These are phyloP conservation scores for Orthosia gracilis DNA, from an alignment of 2,888 invertebrate genomes.

Conservation along the genomic window DNA sequence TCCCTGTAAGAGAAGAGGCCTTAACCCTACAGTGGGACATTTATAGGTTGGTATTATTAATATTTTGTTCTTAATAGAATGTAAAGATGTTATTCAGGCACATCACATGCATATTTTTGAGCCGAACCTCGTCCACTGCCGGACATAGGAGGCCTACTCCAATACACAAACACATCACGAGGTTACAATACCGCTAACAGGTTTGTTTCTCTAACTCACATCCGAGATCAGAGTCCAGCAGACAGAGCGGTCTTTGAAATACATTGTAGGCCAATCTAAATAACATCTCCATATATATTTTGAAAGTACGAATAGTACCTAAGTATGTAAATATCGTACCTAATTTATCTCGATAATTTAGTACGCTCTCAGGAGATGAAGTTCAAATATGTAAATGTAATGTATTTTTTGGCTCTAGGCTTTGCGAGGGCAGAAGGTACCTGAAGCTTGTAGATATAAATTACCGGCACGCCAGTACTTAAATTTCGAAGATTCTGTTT, in stretches of 20 bases:
- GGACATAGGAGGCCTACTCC: no score
- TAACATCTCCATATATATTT: background rate
- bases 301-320: background rate
- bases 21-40: no score
- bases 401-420: slow-evolving; percentile 27
- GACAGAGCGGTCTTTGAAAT: background rate
- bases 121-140: no score
- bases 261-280: background rate
- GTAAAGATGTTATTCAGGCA: no score
- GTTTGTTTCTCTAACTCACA: no score
- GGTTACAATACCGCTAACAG: no score
- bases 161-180: no score
- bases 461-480: slow-evolving; percentile 5
- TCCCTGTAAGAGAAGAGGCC: no score
- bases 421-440: slow-evolving; percentile 9
- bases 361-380: slow-evolving; percentile 22
- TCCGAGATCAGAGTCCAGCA: background rate
- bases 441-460: slow-evolving; percentile 29
- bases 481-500: background rate
- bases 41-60: no score
- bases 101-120: no score
- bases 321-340: background rate
- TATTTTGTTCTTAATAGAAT: no score
- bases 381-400: slow-evolving; percentile 51
- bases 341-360: slow-evolving; percentile 35